Conservation (phyloP, 2,888 invertebrate genomes). For the Synergus gifuensis region DNA sequence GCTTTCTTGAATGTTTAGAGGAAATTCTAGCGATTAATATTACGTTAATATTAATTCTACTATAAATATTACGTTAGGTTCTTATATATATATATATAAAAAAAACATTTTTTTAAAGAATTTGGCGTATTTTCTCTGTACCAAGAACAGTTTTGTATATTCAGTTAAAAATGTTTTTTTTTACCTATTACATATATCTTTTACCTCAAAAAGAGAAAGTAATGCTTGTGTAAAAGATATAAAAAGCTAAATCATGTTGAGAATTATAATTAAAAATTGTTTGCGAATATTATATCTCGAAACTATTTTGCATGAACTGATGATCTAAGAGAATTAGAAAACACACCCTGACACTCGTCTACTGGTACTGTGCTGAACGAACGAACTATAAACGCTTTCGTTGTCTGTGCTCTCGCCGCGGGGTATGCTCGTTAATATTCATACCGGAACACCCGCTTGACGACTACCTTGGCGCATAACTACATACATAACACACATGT, state of each 20-base stretch:
- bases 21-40: neutral
- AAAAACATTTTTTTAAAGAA: neutral
- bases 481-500: too few relatives aligned
- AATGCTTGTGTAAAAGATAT: too few relatives aligned
- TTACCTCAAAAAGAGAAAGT: too few relatives aligned
- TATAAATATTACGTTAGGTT: neutral
- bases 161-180: too few relatives aligned
- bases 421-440: slow-evolving; percentile 68
- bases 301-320: too few relatives aligned
- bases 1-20: slow-evolving; percentile 7
- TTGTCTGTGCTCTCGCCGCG: slow-evolving; percentile 61
- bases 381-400: slow-evolving; percentile 56
- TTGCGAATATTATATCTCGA: too few relatives aligned
- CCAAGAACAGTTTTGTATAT: too few relatives aligned
- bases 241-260: too few relatives aligned
- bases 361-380: slow-evolving; percentile 18
- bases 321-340: too few relatives aligned
- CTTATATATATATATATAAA: neutral
- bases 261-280: too few relatives aligned
- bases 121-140: neutral
- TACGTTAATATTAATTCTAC: neutral
- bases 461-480: slow-evolving; percentile 3
- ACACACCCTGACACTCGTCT: too few relatives aligned
- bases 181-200: too few relatives aligned
- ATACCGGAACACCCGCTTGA: slow-evolving; percentile 58